Evolutionary conservation across 2,797 vertebrate species (phyloP).

Genomic region (Coranthus polyacanthus): DNA sequence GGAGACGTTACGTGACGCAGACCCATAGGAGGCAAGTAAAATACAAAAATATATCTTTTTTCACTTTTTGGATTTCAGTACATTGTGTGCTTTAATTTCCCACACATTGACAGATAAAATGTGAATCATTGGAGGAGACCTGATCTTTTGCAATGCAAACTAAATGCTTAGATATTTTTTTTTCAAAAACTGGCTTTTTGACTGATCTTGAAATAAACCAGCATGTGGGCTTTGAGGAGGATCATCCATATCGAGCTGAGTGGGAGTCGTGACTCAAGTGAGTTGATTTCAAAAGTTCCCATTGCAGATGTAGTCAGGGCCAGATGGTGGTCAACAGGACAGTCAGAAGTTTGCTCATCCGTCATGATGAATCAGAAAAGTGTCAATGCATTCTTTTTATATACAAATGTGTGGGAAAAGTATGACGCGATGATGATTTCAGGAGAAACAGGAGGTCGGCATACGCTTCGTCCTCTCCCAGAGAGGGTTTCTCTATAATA

Average conservation of each 20-base stretch:
- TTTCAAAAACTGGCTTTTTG: conserved; percentile 20
- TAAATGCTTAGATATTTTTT: too few relatives aligned
- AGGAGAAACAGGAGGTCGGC: too few relatives aligned
- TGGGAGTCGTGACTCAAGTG: conserved; percentile 26
- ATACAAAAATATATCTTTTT: too few relatives aligned
- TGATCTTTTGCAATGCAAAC: conserved; percentile 16
- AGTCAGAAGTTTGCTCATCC: neutral
- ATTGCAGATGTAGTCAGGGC: neutral
- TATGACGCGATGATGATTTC: too few relatives aligned
- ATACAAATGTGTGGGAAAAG: neutral
- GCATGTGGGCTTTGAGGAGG: conserved; percentile 6
- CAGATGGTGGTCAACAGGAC: neutral
- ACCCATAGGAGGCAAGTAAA: too few relatives aligned
- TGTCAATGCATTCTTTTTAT: neutral
- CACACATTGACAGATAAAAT: conserved; percentile 1
- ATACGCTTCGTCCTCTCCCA: too few relatives aligned
- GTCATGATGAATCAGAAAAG: neutral
- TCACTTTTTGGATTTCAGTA: too few relatives aligned
- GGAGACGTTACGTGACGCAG: too few relatives aligned
- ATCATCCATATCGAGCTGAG: conserved; percentile 23
- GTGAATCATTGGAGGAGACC: neutral
- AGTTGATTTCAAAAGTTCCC: neutral
- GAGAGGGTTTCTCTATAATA: too few relatives aligned
- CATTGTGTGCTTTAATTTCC: conserved; percentile 2
- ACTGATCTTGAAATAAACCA: conserved; percentile 4